Percentiles rank a stretch among this genome's conserved stretches.
Conservation (phyloP, 2,113 vertebrate genomes). For the Nothobranchius furzeri region DNA sequence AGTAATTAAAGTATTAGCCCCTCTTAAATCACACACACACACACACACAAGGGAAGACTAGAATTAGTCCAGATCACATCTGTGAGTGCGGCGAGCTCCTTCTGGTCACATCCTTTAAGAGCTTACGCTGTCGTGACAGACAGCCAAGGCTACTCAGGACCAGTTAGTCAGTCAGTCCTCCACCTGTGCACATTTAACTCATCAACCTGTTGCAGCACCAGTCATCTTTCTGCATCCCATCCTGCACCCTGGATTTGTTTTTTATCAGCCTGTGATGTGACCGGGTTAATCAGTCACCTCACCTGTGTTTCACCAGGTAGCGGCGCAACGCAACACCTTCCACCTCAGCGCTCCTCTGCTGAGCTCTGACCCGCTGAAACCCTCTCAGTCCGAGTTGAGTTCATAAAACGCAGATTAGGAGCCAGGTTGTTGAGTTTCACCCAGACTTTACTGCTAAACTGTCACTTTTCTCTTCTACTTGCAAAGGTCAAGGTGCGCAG, state of each 20-base stretch:
- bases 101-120: constrained; percentile 35
- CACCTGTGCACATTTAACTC: constrained; percentile 37
- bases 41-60: constrained; percentile 11
- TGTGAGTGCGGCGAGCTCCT: constrained; percentile 58
- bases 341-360: constrained; percentile 15
- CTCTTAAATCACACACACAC: not conserved
- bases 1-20: constrained; percentile 47
- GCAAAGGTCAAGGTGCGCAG: constrained; percentile 20
- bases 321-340: constrained; percentile 41
- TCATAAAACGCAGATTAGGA: too few relatives aligned
- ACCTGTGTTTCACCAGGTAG: constrained; percentile 10
- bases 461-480: constrained; percentile 10
- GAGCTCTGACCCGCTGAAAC: constrained; percentile 17
- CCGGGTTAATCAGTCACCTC: constrained; percentile 60
- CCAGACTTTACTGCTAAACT: not conserved
- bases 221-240: too few relatives aligned
- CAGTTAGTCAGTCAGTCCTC: constrained; percentile 5
- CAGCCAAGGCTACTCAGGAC: constrained; percentile 23
- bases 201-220: too few relatives aligned
- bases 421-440: too few relatives aligned
- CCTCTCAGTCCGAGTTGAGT: not conserved
- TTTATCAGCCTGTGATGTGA: not conserved
- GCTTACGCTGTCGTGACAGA: constrained; percentile 57
- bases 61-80: constrained; percentile 55
- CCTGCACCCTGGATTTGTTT: too few relatives aligned